These are phyloP conservation scores for Struthio camelus DNA, from an alignment of 2,113 vertebrate genomes.

Conservation along the genomic window DNA sequence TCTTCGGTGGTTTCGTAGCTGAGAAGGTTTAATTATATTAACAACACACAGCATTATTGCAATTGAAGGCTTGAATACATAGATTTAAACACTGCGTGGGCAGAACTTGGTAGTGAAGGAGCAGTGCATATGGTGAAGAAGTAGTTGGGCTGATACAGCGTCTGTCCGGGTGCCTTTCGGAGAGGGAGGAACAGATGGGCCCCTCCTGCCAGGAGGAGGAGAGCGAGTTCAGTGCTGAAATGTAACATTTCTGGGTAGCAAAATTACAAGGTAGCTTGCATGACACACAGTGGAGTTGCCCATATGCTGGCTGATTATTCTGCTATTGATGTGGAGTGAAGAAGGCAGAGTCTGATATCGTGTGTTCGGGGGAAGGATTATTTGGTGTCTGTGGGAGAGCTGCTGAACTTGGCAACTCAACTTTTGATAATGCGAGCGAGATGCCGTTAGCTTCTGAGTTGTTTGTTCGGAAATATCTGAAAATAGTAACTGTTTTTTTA, in stretches of 20 bases:
- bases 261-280: not conserved
- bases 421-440: fast-evolving
- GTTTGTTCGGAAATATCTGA: not conserved
- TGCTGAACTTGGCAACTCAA: not conserved
- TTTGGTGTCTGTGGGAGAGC: not conserved
- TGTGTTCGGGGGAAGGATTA: not conserved
- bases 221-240: not conserved
- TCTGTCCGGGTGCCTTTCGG: not conserved
- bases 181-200: not conserved
- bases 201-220: not conserved
- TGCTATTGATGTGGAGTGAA: not conserved
- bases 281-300: too few relatives aligned
- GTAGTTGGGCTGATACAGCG: not conserved
- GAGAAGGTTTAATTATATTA: not conserved
- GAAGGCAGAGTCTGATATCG: not conserved
- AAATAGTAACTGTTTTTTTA: not conserved
- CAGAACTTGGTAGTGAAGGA: not conserved
- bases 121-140: fast-evolving
- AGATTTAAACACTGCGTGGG: not conserved
- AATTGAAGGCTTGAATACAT: not conserved
- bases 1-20: not conserved
- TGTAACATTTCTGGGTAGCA: fast-evolving
- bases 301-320: not conserved
- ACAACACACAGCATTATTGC: not conserved
- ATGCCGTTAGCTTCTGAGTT: fast-evolving